These are phyloP conservation scores for Neodiprion pinetum DNA, from an alignment of 1,140 invertebrate species.

Conservation along the genomic window DNA sequence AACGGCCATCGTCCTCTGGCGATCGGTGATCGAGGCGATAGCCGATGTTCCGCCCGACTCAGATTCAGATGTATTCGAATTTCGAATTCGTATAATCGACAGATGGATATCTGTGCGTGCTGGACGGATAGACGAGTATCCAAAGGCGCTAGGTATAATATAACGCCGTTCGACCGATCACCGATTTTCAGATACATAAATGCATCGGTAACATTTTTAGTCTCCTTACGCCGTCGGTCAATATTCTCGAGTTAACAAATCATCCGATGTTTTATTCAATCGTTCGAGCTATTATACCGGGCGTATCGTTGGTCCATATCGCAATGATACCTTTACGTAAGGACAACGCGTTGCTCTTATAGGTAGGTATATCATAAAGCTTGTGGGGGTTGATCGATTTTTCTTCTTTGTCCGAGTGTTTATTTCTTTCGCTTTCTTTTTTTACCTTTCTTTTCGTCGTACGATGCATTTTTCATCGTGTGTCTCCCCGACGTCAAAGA, in stretches of 20 bases:
- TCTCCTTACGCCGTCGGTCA: constrained; percentile 6
- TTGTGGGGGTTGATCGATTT: no score
- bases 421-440: no score
- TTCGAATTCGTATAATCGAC: constrained; percentile 21
- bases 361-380: neutral
- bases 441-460: neutral
- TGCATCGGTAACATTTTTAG: constrained; percentile 40
- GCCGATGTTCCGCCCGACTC: constrained; percentile 20
- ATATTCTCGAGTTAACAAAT: constrained; percentile 3
- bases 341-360: constrained; percentile 22
- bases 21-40: constrained; percentile 1
- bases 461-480: neutral
- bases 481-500: neutral
- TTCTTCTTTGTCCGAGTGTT: no score
- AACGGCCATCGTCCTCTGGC: constrained; percentile 9
- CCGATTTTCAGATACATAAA: constrained; percentile 46
- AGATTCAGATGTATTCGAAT: constrained; percentile 28
- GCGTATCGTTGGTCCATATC: constrained; percentile 45
- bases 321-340: constrained; percentile 51
- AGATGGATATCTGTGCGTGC: constrained; percentile 5
- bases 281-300: constrained; percentile 35
- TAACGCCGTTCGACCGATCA: neutral
- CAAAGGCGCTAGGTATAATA: neutral
- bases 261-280: constrained; percentile 5
- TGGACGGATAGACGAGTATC: neutral